Conservation (phyloP, 2,113 vertebrate species). For the Baryphthengus martii region DNA sequence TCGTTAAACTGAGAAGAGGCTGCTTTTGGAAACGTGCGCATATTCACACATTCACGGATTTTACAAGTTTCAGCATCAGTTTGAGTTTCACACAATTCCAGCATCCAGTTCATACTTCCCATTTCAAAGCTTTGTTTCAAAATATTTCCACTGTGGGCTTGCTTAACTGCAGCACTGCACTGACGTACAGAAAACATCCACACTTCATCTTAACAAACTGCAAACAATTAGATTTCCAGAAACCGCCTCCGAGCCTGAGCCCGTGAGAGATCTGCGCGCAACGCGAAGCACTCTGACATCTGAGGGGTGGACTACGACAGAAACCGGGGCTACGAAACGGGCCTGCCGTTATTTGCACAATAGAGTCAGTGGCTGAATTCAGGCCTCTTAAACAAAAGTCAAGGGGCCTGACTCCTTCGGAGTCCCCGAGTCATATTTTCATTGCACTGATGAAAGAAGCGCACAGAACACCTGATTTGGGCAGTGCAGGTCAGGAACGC, state of each 20-base stretch:
- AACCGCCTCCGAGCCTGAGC: background rate
- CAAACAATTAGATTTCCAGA: background rate
- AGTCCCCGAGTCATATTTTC: accelerated
- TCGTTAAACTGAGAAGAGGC: background rate
- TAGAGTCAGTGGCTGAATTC: background rate
- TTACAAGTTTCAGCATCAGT: background rate
- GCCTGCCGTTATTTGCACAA: background rate
- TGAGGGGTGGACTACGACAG: background rate
- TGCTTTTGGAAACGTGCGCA: background rate
- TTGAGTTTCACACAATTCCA: slow-evolving; percentile 18
- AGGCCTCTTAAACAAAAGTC: background rate
- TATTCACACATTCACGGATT: background rate
- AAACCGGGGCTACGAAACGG: background rate
- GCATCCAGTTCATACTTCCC: background rate
- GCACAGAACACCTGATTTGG: accelerated
- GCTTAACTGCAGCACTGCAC: background rate
- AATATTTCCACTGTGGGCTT: background rate
- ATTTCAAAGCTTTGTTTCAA: slow-evolving; percentile 20
- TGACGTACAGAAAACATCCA: background rate
- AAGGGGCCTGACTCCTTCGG: background rate
- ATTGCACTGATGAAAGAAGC: accelerated
- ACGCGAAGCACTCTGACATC: accelerated
- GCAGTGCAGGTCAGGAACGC: background rate
- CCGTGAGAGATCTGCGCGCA: background rate
- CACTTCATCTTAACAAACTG: background rate